Evolutionary conservation across 2,113 vertebrate genomes (phyloP), one percentile per base, ranked within the genome.

Genomic region (Sakesphorus luctuosus): DNA sequence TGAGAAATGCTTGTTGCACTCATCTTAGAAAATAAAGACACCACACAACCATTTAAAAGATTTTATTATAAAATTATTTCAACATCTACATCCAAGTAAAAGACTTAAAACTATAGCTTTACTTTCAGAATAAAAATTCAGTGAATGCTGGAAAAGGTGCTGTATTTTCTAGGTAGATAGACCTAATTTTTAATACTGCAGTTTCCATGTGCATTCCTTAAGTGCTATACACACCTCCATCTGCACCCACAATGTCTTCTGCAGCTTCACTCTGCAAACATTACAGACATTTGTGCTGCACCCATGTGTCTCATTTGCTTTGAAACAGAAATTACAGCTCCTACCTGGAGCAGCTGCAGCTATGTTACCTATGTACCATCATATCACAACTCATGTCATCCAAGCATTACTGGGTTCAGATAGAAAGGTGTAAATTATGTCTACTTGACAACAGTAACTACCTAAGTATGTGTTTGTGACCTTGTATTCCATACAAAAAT

Each of bases 1-100:
- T 63, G 18, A 43, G 61, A 63, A 43, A 20, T 63, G 38, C 6
- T 66, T 25, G 10, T 89, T 67, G 20, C 31, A 83, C 11, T 20
- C 47, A 7, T 19, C 6, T 46, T 53, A 16, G 9, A 84, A 94
- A 80, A 25, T 16, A 26, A 46, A 90, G 47, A 67, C 5, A 68
- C 6, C 8, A 68, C 33, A 50, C 18, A 68, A 61, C 4, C 2
- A 56, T 53, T 84, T 72, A 58, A 28, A 87, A 78, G 3, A 63
- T 84, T 95, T 97, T 96, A 97, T 96, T 96, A 95, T 33, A 95
- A 97, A 97, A 94, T 68, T 74, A 81, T 92, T 75, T 79, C 9
- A 86, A 85, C 36, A 87, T 92, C 65, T 62, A 87, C 40, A 88
- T 79, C 63, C 56, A 84, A 75, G 33, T 86, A 86, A 80, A 93